Evolutionary conservation across 92 coral and sea anemone genomes (phyloP).

Genomic region (Anthopleura xanthogrammica): DNA sequence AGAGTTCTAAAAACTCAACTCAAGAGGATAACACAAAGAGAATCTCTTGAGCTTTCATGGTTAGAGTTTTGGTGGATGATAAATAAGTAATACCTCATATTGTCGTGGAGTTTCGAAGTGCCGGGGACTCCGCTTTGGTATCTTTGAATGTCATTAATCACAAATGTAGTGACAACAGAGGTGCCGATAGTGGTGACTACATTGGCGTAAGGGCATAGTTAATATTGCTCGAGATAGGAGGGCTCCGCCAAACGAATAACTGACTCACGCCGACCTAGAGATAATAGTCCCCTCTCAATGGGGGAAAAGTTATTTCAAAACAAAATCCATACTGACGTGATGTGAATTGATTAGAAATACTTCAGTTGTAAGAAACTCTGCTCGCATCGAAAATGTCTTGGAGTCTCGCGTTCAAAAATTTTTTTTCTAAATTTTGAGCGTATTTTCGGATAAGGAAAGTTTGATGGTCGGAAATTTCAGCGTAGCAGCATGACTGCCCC

Average conservation of each 20-base stretch:
- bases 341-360: not conserved
- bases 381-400: no score
- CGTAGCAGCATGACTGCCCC: no score
- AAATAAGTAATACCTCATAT: not conserved
- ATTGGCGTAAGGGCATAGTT: not conserved
- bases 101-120: not conserved
- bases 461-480: no score
- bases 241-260: not conserved
- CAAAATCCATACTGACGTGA: not conserved
- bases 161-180: not conserved
- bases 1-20: not conserved
- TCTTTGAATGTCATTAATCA: not conserved
- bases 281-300: not conserved
- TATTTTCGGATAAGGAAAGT: not conserved
- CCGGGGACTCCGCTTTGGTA: not conserved
- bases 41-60: constrained; percentile 1
- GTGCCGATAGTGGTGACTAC: not conserved
- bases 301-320: constrained; percentile 9
- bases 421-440: not conserved
- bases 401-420: no score
- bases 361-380: not conserved
- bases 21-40: not conserved
- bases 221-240: constrained; percentile 5
- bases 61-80: not conserved
- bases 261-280: not conserved